phyloP scores from a whole-genome alignment of 2,113 vertebrate genomes.

The Takifugu flavidus region DNA sequence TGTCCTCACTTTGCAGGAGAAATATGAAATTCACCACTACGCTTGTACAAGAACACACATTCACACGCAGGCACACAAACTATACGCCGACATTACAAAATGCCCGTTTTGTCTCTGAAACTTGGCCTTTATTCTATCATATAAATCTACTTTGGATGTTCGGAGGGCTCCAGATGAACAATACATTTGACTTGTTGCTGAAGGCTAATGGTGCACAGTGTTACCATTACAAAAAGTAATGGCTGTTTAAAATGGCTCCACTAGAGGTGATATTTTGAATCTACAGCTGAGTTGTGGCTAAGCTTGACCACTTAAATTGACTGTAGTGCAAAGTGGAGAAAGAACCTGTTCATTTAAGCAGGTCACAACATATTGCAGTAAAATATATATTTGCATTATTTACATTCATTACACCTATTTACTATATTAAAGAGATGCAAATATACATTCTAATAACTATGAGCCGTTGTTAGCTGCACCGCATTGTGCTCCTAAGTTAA shows the following conservation, averaged over 20 bases:
- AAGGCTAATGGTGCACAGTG: slow-evolving; percentile 45
- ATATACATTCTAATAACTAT: too few species aligned
- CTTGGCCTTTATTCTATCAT: slow-evolving; percentile 40
- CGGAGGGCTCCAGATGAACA: slow-evolving; percentile 26
- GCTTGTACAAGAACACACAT: not conserved
- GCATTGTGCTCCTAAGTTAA: too few species aligned
- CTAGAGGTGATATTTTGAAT: slow-evolving; percentile 36
- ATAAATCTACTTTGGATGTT: slow-evolving; percentile 40
- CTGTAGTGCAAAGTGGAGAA: not conserved
- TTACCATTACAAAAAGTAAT: slow-evolving; percentile 58
- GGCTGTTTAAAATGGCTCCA: slow-evolving; percentile 42
- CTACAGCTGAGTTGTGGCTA: slow-evolving; percentile 47
- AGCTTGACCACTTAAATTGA: slow-evolving; percentile 29
- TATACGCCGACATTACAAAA: slow-evolving; percentile 7
- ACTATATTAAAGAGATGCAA: too few species aligned
- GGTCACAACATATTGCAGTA: too few species aligned
- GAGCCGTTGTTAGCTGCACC: too few species aligned
- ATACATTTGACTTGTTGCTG: slow-evolving; percentile 49
- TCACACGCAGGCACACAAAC: not conserved
- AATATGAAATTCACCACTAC: not conserved
- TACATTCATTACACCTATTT: too few species aligned
- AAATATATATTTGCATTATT: too few species aligned
- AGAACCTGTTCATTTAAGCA: not conserved
- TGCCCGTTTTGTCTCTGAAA: slow-evolving; percentile 39
- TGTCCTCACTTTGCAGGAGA: not conserved